Conservation (phyloP, 1,140 invertebrate genomes). For the Camponotus vicinus region DNA sequence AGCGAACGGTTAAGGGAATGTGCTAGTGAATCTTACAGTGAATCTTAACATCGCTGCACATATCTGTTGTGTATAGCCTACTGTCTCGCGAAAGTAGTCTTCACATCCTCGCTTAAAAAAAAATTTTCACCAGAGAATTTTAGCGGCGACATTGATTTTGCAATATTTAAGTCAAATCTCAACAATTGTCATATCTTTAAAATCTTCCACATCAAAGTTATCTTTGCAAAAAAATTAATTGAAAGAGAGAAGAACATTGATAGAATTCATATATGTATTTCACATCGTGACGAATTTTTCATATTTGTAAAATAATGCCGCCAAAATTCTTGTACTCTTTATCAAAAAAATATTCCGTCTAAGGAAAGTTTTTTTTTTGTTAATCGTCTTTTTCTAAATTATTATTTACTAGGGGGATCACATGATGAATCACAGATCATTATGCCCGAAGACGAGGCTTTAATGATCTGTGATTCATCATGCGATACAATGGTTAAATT, state of each 20-base stretch:
- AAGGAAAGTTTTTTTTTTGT: background rate
- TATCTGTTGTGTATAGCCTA: conserved; percentile 72
- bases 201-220: background rate
- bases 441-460: conserved; percentile 52
- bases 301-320: background rate
- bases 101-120: conserved; percentile 49
- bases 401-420: too few species aligned
- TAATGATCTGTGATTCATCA: conserved; percentile 70
- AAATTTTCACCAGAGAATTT: conserved; percentile 54
- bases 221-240: background rate
- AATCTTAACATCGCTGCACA: conserved; percentile 68
- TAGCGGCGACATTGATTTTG: conserved; percentile 32
- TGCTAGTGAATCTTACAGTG: conserved; percentile 67
- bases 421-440: too few species aligned
- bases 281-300: background rate
- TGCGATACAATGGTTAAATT: background rate
- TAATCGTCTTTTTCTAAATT: background rate
- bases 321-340: conserved; percentile 41
- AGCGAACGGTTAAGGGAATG: conserved; percentile 66
- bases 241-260: background rate
- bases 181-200: background rate
- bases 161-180: background rate
- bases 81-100: conserved; percentile 63
- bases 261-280: conserved; percentile 10
- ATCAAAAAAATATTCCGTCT: background rate